These are phyloP conservation scores for Engystomops pustulosus DNA, from an alignment of 2,113 vertebrate genomes.

Conservation along the genomic window DNA sequence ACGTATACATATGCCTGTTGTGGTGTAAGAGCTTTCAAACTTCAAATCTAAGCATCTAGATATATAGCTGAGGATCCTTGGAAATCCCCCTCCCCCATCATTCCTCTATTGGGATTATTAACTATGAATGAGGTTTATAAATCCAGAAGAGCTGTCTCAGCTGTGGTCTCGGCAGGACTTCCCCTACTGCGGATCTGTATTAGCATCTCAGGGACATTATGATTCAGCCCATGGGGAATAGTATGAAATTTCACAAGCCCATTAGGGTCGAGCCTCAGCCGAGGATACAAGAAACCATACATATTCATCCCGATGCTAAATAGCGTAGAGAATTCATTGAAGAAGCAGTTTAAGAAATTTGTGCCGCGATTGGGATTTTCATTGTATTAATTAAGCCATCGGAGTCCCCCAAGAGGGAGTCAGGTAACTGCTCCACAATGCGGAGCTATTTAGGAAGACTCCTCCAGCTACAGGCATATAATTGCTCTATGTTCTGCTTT, in stretches of 20 bases:
- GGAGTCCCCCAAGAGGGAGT: neutral
- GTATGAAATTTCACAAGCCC: neutral
- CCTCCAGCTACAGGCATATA: neutral
- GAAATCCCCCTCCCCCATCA: neutral
- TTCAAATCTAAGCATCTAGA: neutral
- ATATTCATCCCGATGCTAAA: conserved; percentile 36
- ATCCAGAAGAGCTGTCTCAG: neutral
- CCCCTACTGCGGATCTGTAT: conserved; percentile 20
- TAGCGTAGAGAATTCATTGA: neutral
- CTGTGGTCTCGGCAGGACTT: conserved; percentile 33
- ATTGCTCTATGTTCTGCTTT: neutral
- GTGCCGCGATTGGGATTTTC: neutral
- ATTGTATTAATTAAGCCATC: conserved; percentile 5
- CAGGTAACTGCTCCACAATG: neutral
- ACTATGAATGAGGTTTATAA: conserved; percentile 47
- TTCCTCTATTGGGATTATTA: conserved; percentile 14
- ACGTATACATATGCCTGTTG: too few species aligned
- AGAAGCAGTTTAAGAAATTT: neutral
- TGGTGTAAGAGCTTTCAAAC: neutral
- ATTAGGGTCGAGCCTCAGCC: neutral
- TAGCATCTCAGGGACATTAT: neutral
- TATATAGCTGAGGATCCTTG: neutral
- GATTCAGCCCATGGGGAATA: neutral
- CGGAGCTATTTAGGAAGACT: neutral
- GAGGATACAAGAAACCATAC: neutral